These are phyloP conservation scores for Palythoa grandiflora DNA, from an alignment of 92 coral and sea anemone species.

Conservation along the genomic window DNA sequence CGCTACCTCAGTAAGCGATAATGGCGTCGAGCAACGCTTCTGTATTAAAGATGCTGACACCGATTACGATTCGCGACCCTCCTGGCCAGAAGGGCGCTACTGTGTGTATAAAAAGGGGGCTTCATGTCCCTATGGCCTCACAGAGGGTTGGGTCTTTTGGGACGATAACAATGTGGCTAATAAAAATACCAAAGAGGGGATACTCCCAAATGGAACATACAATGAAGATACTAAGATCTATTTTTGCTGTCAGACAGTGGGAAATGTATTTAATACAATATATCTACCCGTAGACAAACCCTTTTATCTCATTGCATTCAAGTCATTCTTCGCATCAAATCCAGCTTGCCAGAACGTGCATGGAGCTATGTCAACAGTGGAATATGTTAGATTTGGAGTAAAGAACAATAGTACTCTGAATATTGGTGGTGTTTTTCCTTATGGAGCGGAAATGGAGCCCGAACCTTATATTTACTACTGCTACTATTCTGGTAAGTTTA, in stretches of 20 bases:
- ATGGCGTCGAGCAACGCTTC: conserved; percentile 51
- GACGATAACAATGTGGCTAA: conserved; percentile 56
- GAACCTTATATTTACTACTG: conserved; percentile 8
- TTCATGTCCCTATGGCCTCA: conserved; percentile 45
- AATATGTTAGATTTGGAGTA: conserved; percentile 5
- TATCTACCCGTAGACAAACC: conserved; percentile 61
- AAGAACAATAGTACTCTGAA: background rate
- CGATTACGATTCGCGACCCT: conserved; percentile 16
- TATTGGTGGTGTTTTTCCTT: conserved; percentile 24
- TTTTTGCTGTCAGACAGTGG: conserved; percentile 57
- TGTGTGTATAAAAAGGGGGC: conserved; percentile 57
- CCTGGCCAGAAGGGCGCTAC: conserved; percentile 64
- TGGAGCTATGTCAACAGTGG: conserved; percentile 1
- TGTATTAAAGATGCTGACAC: conserved; percentile 54
- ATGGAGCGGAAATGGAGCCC: conserved; percentile 6
- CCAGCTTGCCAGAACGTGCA: conserved; percentile 16
- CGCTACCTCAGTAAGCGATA: conserved; percentile 44
- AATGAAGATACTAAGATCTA: conserved; percentile 49
- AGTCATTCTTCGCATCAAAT: conserved; percentile 18
- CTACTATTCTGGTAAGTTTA: conserved; percentile 20
- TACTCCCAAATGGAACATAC: conserved; percentile 58
- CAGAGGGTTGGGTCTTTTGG: conserved; percentile 58
- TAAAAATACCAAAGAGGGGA: conserved; percentile 44
- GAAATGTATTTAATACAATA: conserved; percentile 38
- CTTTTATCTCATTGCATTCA: conserved; percentile 54